Evolutionary conservation across 2,797 vertebrate species (phyloP), one percentile per base, ranked within the genome.

Genomic region (Pseudochaenichthys georgianus): DNA sequence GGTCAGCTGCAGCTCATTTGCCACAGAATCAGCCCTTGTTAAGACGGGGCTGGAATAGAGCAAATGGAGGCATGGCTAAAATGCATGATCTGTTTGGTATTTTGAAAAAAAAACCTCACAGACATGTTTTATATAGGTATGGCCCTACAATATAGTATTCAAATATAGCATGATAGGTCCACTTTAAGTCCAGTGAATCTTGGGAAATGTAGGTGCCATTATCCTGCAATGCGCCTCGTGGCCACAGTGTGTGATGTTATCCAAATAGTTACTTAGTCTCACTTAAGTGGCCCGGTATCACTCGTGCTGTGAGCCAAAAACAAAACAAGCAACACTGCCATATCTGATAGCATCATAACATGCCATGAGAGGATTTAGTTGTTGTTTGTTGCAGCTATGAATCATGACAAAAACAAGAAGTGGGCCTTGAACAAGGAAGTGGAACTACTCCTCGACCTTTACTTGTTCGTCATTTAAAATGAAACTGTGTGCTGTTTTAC

Each of bases 381-480:
- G 15, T 43, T 45, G 28, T 54, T 75, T 60, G 31, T 64, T 54
- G 17, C 42, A 57, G 64, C 50, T 28, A 11, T 34, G 43, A 67
- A 53, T 65, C 46, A 48, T n/a, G 17, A 41, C 34, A 21, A 34
- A 86, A 79, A 73, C 31, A 64, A 67, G 80, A 87, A 87, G 80
- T 64, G 6, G 13, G 3, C 1, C 17, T 42, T 6, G 5, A 43
- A 78, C 5, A 11, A 64, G 81, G 85, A 91, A 91, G 70, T 75
- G 67, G 78, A 82, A 82, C 46, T 59, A 68, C 64, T 54, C 17
- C 3, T 61, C 43, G 54, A 23, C 0, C 1, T 38, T 38, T 16
- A 13, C 15, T 51, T 17, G 46, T 61, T 68, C 7, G 13, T 78
- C 55, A 65, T 73, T 55, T 41, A n/a, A 65, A 64, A 64, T 31